Base-by-base conservation (phyloP, 2,888 invertebrate genomes). In the Perizoma flavofasciatum region DNA sequence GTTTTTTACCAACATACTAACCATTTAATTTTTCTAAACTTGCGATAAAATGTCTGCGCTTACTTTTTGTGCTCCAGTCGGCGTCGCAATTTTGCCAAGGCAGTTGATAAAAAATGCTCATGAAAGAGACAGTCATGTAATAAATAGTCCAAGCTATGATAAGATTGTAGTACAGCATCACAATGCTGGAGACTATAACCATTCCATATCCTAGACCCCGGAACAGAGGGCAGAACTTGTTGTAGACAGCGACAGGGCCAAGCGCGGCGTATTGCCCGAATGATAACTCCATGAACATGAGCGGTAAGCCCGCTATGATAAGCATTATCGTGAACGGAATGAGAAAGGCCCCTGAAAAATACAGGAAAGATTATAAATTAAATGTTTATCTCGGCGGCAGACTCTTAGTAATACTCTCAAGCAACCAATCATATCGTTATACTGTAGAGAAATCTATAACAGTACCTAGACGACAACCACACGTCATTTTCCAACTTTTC, bases 281-380 rank as follows among this genome's bases (percentile, higher is more conserved):
- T 0, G 96, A 95, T n/a, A 96, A 88, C 81, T 97, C 97, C 95
- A 96, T 95, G 76, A 96, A 96, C 94, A 97, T 96, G 6, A 97
- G 92, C 34, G 97, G 97, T 55, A 97, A 88, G 6, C 96, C 96
- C 55, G 96, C 96, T 71, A 96, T 94, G 70, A 97, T 92, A 66
- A 97, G 93, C 95, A 97, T 96, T 63, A 96, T 92, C 59, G 95
- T 94, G 80, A 97, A 97, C 7, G 97, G 97, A 79, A 97, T 96
- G 32, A 97, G 93, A 83, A 97, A 97, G 40, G 96, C 96, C 55
- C 96, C 96, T 94, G 88, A 7, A 87, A 88, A 37, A 6, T 6
- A 37, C 9, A 39, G 9, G 9, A 57, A 48, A 47, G 34, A 33
- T 39, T 39, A 47, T 0, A 4, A 6, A 37, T 35, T 37, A 37